Evolutionary conservation across 1,140 invertebrate species (phyloP).

Genomic region (fruit fly (Drosophila melanogaster)): DNA sequence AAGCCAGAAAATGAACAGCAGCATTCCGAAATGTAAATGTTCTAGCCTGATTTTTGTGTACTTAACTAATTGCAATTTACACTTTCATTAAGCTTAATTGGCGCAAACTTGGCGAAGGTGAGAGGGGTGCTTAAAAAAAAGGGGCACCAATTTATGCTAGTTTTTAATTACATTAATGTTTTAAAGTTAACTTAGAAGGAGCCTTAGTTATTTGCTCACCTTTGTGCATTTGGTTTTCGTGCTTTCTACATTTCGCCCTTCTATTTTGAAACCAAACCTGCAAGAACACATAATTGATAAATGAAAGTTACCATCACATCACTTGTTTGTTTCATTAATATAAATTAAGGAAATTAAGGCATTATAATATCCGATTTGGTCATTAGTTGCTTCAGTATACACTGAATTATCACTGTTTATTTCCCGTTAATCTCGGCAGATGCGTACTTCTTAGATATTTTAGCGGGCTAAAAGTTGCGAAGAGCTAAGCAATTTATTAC

Average conservation of each 20-base stretch:
- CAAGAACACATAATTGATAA: slow-evolving; percentile 8
- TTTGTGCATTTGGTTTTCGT: slow-evolving; percentile 98
- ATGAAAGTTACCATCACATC: too few species aligned
- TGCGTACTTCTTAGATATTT: slow-evolving; percentile 1
- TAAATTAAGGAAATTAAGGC: not conserved
- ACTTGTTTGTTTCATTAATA: not conserved
- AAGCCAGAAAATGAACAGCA: slow-evolving; percentile 45
- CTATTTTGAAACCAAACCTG: slow-evolving; percentile 99
- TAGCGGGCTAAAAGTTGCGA: not conserved
- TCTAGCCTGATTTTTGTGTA: slow-evolving; percentile 66
- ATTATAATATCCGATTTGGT: not conserved
- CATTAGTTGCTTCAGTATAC: not conserved
- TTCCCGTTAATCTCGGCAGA: slow-evolving; percentile 17
- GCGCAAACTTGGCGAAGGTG: slow-evolving; percentile 36
- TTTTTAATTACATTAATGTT: too few species aligned
- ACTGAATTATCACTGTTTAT: not conserved
- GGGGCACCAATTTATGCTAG: not conserved
- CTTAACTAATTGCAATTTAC: slow-evolving; percentile 73
- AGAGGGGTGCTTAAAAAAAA: slow-evolving; percentile 1
- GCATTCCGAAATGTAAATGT: slow-evolving; percentile 57
- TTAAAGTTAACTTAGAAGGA: too few species aligned
- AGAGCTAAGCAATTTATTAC: slow-evolving; percentile 53
- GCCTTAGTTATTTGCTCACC: slow-evolving; percentile 86
- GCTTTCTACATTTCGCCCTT: slow-evolving; percentile 97
- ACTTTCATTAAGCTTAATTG: slow-evolving; percentile 69